Percentiles rank a stretch among this genome's conserved stretches.
Conservation (phyloP, 2,797 vertebrate genomes). For the Siniperca scherzeri region DNA sequence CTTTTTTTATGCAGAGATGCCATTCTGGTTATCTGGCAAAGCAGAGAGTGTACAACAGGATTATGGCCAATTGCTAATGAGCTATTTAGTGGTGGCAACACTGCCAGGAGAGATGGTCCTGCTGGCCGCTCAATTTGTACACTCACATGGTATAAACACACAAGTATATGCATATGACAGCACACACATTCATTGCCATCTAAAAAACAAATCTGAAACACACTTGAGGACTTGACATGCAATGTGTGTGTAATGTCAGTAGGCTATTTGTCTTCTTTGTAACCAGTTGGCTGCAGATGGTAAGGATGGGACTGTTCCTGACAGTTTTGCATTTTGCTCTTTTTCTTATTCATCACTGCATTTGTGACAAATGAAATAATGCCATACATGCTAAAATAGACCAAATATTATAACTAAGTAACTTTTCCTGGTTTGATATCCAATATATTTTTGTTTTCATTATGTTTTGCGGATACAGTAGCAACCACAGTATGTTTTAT, state of each 20-base stretch:
- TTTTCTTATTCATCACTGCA: not conserved
- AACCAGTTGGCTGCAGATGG: not conserved
- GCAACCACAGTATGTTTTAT: not conserved
- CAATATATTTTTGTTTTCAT: not conserved
- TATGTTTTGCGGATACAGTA: not conserved
- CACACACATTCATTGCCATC: not conserved
- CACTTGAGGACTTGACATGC: not conserved
- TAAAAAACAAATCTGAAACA: constrained; percentile 13
- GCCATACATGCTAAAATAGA: not conserved
- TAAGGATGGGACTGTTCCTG: not conserved
- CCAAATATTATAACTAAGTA: not conserved
- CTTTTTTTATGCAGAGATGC: constrained; percentile 45
- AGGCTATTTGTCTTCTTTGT: not conserved
- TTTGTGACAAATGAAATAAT: not conserved
- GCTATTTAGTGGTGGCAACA: constrained; percentile 58
- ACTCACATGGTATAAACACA: constrained; percentile 30
- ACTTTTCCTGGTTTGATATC: not conserved
- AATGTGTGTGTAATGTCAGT: not conserved
- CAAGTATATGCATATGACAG: constrained; percentile 19
- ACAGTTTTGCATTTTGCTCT: not conserved
- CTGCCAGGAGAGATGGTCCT: constrained; percentile 47
- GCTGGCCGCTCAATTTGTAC: constrained; percentile 35
- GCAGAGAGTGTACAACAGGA: constrained; percentile 57
- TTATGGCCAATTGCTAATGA: constrained; percentile 77
- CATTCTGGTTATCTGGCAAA: constrained; percentile 68